Evolutionary conservation across 2,113 vertebrate genomes (phyloP).

Genomic region (Mirza zaza): DNA sequence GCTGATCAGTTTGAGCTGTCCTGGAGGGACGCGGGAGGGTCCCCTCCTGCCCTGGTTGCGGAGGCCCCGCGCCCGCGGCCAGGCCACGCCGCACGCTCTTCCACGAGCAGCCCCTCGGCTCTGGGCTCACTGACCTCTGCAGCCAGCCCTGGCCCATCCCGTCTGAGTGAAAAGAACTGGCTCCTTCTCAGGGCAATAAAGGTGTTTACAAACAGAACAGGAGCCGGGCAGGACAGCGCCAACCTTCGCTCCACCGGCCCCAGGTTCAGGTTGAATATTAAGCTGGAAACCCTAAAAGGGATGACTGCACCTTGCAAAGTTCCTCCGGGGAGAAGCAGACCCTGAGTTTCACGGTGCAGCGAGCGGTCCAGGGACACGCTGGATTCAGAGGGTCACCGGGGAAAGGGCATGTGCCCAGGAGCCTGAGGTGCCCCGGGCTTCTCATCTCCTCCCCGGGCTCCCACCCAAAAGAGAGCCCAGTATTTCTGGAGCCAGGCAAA

Average conservation of each 20-base stretch:
- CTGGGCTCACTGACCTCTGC: neutral
- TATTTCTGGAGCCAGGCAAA: neutral
- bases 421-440: neutral
- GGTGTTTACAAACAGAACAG: slow-evolving; percentile 32
- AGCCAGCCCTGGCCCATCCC: neutral
- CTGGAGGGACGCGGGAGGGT: neutral
- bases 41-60: too few relatives aligned
- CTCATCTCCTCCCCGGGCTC: neutral
- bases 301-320: neutral
- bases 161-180: neutral
- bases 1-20: neutral
- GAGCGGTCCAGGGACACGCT: neutral
- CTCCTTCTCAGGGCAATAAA: neutral
- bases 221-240: neutral
- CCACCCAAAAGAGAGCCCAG: fast-evolving
- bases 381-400: neutral
- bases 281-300: slow-evolving; percentile 38
- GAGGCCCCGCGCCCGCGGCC: neutral
- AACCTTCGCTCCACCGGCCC: slow-evolving; percentile 38
- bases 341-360: too few relatives aligned
- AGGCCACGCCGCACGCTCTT: neutral
- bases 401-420: neutral
- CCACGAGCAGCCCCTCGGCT: neutral
- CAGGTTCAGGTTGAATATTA: slow-evolving; percentile 63
- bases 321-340: neutral